Base-by-base conservation (phyloP, 1,140 invertebrate genomes). In the Aradophagus sp. region DNA sequence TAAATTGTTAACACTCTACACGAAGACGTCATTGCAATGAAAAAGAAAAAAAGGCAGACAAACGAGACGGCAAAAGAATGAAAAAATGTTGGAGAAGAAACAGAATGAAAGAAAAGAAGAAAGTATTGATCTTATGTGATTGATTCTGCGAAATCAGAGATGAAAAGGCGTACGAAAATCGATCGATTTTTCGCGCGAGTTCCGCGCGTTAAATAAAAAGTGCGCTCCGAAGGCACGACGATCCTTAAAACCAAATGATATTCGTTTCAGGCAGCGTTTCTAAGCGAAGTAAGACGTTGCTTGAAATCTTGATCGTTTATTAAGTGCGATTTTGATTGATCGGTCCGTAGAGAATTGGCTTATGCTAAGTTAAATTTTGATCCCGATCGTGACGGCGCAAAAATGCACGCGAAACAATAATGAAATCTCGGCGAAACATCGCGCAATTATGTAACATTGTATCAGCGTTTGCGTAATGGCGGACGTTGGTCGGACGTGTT, bases 381-480 rank as follows among this genome's bases (percentile, higher is more conserved):
- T 45, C 17, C n/a, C 35, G 27, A 39, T 55, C 55, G 26, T 68
- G 47, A 68, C 48, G 55, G 1, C 55, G 55, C 55, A 59, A 47
- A 68, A 59, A 34, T 61, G n/a, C n/a, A 27, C 34, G 13, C 41
- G 47, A 67, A 58, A 42, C 20, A 50, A 58, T 66, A 39, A 50
- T 35, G n/a, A 45, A 53, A 47, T 55, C 34, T 53, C 39, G 47
- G 34, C 29, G 39, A 61, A 68, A 45, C 59, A 31, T 36, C 34
- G 39, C 19, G 10, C 8, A n/a, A 17, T 67, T 67, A 47, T 39
- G 17, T 68, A 68, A 50, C 52, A 15, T 56, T 19, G 52, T 34
- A 50, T 56, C 36, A 55, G 27, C 23, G 36, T 58, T 67, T 58
- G 48, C 44, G 42, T 55, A 14, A 45, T 27, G 35, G 41, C 50